Percentiles rank a stretch among this genome's conserved stretches.
Evolutionary conservation across 2,113 vertebrate genomes (phyloP).

Genomic region (Pelusios castaneus): DNA sequence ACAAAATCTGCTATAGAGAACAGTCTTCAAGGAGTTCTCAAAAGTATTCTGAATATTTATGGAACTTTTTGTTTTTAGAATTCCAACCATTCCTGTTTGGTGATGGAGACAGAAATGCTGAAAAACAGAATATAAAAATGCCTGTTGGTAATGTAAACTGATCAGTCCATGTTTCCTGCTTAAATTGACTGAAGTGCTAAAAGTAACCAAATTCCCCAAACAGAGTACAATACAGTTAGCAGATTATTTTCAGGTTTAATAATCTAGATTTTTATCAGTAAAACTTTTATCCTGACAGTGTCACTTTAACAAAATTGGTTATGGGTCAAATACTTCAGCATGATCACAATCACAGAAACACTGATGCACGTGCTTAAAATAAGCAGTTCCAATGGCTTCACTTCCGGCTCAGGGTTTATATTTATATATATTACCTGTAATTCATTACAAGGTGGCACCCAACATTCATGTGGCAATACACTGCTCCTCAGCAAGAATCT

Average conservation of each 20-base stretch:
- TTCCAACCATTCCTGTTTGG: neutral
- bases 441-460: neutral
- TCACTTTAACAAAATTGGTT: neutral
- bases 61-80: neutral
- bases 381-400: neutral
- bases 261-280: neutral
- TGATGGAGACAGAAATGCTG: neutral
- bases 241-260: neutral
- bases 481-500: slow-evolving; percentile 21
- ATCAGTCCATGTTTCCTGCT: neutral
- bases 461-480: neutral
- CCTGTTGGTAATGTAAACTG: neutral
- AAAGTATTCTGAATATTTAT: neutral
- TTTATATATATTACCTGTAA: neutral
- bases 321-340: neutral
- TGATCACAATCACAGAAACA: neutral
- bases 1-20: neutral
- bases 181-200: neutral
- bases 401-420: neutral
- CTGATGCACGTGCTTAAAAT: neutral
- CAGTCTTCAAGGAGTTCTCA: neutral
- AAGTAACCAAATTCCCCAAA: neutral
- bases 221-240: fast-evolving
- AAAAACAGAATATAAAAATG: neutral
- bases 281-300: neutral